Evolutionary conservation across 2,888 invertebrate species (phyloP), one percentile per base, ranked within the genome.

Genomic region (Ophonus ardosiacus): DNA sequence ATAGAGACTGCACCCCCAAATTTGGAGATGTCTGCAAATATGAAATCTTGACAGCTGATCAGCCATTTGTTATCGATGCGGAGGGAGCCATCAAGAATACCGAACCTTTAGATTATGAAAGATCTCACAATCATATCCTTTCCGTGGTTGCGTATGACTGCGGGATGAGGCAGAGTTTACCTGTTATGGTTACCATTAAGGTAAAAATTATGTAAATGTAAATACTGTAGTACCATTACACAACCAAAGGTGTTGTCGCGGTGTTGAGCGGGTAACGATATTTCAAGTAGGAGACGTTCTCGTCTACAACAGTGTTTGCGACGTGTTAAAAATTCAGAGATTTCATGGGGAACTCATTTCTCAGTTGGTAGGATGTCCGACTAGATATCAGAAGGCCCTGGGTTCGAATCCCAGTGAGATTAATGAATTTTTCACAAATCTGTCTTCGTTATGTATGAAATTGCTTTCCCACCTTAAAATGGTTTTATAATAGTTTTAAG

Each of bases 101-200:
- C 0, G 97, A 97, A 89, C 96, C 97, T 0, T 92, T 99, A 90
- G 98, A 98, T 89, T 98, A 97, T 92, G 97, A 97, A 90, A 94
- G 96, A 86, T 96, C 97, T 7, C 98, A 98, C 92, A 99, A 98
- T 91, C 98, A 99, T 92, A 98, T 99, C 88, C 93, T 99, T 78
- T 97, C 98, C 43, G 98, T 99, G 86, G 97, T 98, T 86, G 99
- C 99, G 0, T 98, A 97, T 90, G 99, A 99, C 92, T 99, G 99
- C 91, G 99, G 98, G 71, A 98, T 98, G 97, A 96, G 97, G 90
- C 95, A 96, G 90, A 98, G 98, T 0, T 94, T 96, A 61, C 98
- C 98, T 0, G 97, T 98, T 78, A 96, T 98, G 95, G 98, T 99
- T 89, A 99, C 98, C 89, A 96, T 99, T 91, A 97, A 98, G 91